Base-by-base conservation (phyloP, 2,113 vertebrate species). In the Cephalopholis sonnerati region DNA sequence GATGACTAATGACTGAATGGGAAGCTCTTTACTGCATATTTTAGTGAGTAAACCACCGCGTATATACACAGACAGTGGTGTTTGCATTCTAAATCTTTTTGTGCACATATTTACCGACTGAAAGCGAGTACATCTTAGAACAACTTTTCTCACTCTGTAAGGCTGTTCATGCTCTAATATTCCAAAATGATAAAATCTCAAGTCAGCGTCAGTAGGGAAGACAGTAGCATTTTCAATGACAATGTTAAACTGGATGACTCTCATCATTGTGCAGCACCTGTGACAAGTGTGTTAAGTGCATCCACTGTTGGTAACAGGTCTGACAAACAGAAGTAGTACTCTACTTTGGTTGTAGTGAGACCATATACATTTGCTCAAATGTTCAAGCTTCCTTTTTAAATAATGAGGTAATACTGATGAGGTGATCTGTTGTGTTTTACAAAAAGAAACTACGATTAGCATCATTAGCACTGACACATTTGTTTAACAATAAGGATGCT, bases 361-460 rank as follows among this genome's bases (percentile, higher is more conserved):
- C 20, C 25, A 32, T 64, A 73, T 76, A 76, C 74, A 73, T 55
- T 62, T 81, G 58, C 70, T 77, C 44, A 71, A 73, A 79, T 15
- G 80, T 91, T 87, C 90, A 90, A 88, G 78, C 74, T 88, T 89
- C 62, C 75, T 75, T 88, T 79, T 87, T 90, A 89, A 91, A 90
- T 80, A 72, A 91, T 85, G 92, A 93, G 94, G 93, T 94, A 94
- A 94, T 94, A 94, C 94, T 94, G 92, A 90, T 90, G 92, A 94
- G 94, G 94, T 93, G 92, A 88, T 91, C 85, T 86, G 90, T 94
- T 93, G 91, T 89, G 88, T 89, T 90, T n/a, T 82, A 76, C 36
- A 84, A 86, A 79, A 79, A 80, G 59, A 64, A 12, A 67, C 58
- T 39, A 80, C 83, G 17, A 81, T 84, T 79, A 84, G 71, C 81